Evolutionary conservation across 2,113 vertebrate species (phyloP).

Genomic region (Seriola aureovittata): DNA sequence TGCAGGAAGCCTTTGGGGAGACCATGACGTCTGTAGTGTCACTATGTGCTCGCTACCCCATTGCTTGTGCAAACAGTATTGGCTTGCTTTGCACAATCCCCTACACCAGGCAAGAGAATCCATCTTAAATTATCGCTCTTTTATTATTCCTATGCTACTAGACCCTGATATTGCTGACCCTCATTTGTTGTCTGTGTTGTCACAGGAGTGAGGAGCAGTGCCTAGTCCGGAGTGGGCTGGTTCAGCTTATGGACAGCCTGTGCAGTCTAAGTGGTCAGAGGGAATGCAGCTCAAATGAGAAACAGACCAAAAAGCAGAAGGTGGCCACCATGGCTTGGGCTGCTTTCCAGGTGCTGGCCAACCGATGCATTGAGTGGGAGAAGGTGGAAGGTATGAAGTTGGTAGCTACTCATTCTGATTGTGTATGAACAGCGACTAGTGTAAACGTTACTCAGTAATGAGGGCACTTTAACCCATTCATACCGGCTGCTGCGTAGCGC

Average conservation of each 20-base stretch:
- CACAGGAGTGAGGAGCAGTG: slow-evolving; percentile 97
- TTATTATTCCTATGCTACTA: not conserved
- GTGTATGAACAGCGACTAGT: not conserved
- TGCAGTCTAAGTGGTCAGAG: slow-evolving; percentile 97
- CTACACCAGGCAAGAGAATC: slow-evolving; percentile 90
- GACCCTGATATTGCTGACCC: not conserved
- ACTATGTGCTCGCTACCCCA: slow-evolving; percentile 96
- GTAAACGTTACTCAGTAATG: not conserved
- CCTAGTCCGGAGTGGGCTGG: slow-evolving; percentile 96
- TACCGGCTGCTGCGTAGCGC: no score
- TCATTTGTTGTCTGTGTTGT: not conserved
- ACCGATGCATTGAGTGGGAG: slow-evolving; percentile 98
- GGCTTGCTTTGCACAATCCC: slow-evolving; percentile 97
- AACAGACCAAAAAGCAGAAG: slow-evolving; percentile 97
- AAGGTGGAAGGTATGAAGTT: slow-evolving; percentile 93
- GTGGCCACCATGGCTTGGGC: slow-evolving; percentile 99
- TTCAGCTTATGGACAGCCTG: slow-evolving; percentile 96
- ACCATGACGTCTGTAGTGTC: slow-evolving; percentile 99
- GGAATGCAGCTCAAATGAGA: slow-evolving; percentile 94
- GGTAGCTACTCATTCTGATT: not conserved
- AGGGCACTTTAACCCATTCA: no score
- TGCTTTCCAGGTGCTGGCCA: slow-evolving; percentile 98
- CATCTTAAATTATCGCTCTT: not conserved
- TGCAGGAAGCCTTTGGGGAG: slow-evolving; percentile 98
- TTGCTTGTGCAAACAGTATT: slow-evolving; percentile 98